Evolutionary conservation across 2,113 vertebrate genomes (phyloP), one percentile per base, ranked within the genome.

Genomic region (Channa argus): DNA sequence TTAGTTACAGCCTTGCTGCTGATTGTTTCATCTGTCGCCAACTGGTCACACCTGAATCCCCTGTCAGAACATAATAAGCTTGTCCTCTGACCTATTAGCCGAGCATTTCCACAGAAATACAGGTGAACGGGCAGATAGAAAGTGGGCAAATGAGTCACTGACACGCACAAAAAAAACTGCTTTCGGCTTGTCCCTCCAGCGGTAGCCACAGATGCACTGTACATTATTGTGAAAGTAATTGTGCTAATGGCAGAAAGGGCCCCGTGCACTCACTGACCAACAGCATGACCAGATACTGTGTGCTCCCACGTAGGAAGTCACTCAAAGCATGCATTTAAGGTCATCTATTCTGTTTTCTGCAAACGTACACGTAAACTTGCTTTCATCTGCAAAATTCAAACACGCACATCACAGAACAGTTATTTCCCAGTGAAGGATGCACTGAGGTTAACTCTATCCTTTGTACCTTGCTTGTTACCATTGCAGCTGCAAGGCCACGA

Each of bases 401-500:
- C 46, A 55, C 50, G 58, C 37, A 66, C 71, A 24, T 60, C 60
- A 54, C 52, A 41, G 8, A 10, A 24, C 24, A 24, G 24, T 24
- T 24, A 24, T 24, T 24, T 24, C 24, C 24, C 24, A 24, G 24
- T 24, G 24, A 24, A 58, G 74, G 73, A 72, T 74, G 73, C 78
- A 10, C 65, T 50, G 66, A 78, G 69, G 79, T 87, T 77, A 62
- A 66, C 79, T 70, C 60, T 46, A 63, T 71, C 65, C 78, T 90
- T 83, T 86, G 75, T 86, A 84, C 78, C 80, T 69, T 60, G 55
- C 53, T 60, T 54, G 78, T 73, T 80, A n/a, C 71, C 44, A 74
- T 71, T 14, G 52, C 53, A 53, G 80, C 91, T 89, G 86, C 64
- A 51, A 70, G 80, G 82, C 84, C 81, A 79, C 53, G 90, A 86